Conservation (phyloP, 2,113 vertebrate genomes). For the Phaethornis superciliosus region DNA sequence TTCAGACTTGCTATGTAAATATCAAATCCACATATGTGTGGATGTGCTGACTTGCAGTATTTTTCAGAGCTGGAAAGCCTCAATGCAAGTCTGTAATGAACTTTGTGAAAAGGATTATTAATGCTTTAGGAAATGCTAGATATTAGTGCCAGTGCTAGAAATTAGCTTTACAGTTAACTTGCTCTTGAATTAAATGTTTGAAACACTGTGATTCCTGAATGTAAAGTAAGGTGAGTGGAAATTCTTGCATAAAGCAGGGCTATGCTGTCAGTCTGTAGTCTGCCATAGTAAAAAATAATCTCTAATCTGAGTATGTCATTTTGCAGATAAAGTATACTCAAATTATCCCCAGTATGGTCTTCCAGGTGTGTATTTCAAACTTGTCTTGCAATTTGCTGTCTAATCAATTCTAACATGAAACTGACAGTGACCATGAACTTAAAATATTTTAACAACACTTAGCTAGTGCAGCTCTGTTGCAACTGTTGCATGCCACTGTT, state of each 20-base stretch:
- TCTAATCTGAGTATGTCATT: neutral
- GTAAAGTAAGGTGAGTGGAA: neutral
- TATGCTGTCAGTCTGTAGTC: neutral
- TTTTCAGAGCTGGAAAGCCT: neutral
- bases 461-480: neutral
- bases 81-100: neutral
- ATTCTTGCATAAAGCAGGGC: neutral
- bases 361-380: neutral
- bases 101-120: neutral
- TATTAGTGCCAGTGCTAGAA: neutral
- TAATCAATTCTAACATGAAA: neutral
- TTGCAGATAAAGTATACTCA: neutral
- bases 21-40: fast-evolving
- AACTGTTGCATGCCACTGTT: neutral
- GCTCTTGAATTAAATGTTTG: neutral
- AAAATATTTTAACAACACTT: neutral
- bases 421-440: neutral
- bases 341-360: neutral
- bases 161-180: neutral
- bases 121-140: neutral
- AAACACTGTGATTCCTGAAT: neutral
- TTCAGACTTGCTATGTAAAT: neutral
- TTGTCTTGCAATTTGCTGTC: neutral
- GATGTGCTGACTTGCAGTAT: neutral
- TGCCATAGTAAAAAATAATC: neutral